A percentile compares a stretch with the other conserved stretches of the same genome.
These are phyloP conservation scores for Lontra canadensis DNA, from an alignment of 2,113 vertebrate genomes.

Conservation along the genomic window DNA sequence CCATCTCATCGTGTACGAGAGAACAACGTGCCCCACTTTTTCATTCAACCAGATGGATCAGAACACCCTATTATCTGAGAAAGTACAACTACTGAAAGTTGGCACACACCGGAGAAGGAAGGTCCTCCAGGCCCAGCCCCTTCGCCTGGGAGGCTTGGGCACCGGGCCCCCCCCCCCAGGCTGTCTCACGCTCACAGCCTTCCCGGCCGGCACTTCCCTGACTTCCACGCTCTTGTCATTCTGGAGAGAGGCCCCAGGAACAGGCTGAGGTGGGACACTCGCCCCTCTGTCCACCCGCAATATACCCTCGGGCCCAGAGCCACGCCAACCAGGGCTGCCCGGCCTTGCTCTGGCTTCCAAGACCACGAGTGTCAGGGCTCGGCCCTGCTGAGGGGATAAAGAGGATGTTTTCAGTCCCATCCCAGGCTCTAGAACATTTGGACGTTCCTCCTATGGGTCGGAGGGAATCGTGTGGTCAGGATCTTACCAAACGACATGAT, in stretches of 20 bases:
- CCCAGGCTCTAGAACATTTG: background rate
- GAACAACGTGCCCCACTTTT: background rate
- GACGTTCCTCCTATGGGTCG: background rate
- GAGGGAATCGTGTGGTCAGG: background rate
- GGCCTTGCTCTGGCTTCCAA: background rate
- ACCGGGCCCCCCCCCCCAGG: rapidly evolving
- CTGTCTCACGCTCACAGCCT: background rate
- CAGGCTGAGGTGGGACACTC: background rate
- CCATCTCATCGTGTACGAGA: rapidly evolving
- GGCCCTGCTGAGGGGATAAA: background rate
- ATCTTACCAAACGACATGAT: background rate
- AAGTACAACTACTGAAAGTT: background rate
- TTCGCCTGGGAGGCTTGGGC: background rate
- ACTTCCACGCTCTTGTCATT: background rate
- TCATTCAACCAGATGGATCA: background rate
- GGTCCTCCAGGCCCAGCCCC: rapidly evolving
- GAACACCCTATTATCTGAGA: background rate
- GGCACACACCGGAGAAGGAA: background rate
- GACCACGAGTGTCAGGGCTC: background rate
- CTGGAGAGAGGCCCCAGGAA: background rate
- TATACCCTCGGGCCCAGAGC: background rate
- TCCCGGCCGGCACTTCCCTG: background rate
- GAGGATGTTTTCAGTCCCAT: background rate
- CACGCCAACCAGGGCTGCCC: background rate
- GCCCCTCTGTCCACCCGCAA: rapidly evolving